Base-by-base conservation (phyloP, 1,140 invertebrate genomes). In the Protaetia brevitarsis region DNA sequence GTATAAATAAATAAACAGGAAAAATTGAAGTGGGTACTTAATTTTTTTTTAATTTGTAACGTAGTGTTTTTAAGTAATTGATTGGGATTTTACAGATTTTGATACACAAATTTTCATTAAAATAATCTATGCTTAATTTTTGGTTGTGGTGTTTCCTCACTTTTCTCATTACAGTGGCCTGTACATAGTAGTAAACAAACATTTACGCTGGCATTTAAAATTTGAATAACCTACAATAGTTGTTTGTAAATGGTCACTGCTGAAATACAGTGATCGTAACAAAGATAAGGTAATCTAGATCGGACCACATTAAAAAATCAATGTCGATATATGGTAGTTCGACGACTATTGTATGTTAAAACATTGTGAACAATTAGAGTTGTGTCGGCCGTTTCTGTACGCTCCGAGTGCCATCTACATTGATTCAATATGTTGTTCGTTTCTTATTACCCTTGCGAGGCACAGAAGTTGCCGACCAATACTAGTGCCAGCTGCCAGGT, bases 291-390 rank as follows among this genome's bases (percentile, higher is more conserved):
- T 73, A 71, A 73, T 73, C 71, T 73, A 57, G 66, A 65, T 65
- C 66, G 66, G 63, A 69, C 69, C 41, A 73, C 69, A 73, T 69
- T 71, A 73, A 73, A 73, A 73, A 73, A 73, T 71, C 71, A 64
- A 73, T 71, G 68, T 63, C 68, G 66, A 71, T 71, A 70, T 73
- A 69, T 69, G 57, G 34, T 37, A 28, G 67, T 68, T 51, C 41
- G 41, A 51, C 63, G 63, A 41, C 68, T 67, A 73, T 73, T 73
- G 72, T 73, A 73, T 73, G 72, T 66, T 73, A 73, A 73, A 63
- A 65, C 64, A 57, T 57, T 19, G n/a, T 30, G 67, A 67, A 73
- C 72, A 73, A 73, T 73, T 73, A 73, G 72, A 56, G 58, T 66
- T 66, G 59, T 28, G 57, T 59, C 57, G 57, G 29, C n/a, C 56